These are phyloP conservation scores for Narcine bancroftii DNA, from an alignment of 2,113 vertebrate species.

Conservation along the genomic window DNA sequence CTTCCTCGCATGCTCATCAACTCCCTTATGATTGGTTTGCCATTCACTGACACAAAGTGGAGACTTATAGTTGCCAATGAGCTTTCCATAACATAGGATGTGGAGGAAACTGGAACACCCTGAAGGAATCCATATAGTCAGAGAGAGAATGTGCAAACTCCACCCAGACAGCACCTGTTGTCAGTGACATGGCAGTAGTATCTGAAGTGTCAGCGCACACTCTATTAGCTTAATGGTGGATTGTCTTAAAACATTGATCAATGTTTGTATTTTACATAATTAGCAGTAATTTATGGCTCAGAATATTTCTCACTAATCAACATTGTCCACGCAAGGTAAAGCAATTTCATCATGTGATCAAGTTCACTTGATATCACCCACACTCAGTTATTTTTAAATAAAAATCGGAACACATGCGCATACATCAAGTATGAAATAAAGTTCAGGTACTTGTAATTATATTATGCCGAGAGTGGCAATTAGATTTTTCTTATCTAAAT, in stretches of 20 bases:
- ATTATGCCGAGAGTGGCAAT: neutral
- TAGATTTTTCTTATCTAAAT: constrained; percentile 21
- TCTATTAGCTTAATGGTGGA: neutral
- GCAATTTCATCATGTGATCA: neutral
- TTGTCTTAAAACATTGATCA: neutral
- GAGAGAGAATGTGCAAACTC: no score
- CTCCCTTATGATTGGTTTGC: neutral
- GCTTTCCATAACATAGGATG: no score
- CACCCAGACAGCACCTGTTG: no score
- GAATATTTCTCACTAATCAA: neutral
- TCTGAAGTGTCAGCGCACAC: no score
- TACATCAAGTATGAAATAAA: neutral
- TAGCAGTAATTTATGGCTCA: neutral
- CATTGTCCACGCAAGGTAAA: neutral
- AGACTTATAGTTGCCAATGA: no score
- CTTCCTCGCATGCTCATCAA: neutral
- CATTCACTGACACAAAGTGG: no score
- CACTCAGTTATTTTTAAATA: neutral
- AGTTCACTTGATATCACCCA: neutral
- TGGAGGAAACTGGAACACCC: no score
- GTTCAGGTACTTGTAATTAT: neutral
- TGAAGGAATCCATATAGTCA: no score
- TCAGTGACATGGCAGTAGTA: no score
- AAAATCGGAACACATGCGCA: neutral
- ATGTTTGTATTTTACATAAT: neutral